Percentiles rank a stretch among this genome's conserved stretches.
Evolutionary conservation across 2,888 invertebrate species (phyloP).

Genomic region (Timandra comae): DNA sequence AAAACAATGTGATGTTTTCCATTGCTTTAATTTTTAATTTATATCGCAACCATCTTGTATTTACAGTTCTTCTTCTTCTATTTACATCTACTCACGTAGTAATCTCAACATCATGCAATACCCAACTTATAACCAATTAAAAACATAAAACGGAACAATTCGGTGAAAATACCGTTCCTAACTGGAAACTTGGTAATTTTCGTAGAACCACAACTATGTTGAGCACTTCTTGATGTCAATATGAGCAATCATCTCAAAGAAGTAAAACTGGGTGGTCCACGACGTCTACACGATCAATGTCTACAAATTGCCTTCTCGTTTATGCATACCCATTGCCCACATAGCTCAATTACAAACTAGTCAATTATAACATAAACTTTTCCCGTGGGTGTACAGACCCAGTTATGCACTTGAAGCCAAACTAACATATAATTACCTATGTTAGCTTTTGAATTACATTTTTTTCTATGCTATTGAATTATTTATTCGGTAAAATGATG

Average conservation of each 20-base stretch:
- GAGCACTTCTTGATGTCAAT: neutral
- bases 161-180: too few species aligned
- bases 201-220: conserved; percentile 1
- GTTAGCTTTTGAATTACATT: conserved; percentile 39
- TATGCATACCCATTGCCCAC: conserved; percentile 38
- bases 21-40: too few species aligned
- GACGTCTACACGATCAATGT: conserved; percentile 34
- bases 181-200: too few species aligned
- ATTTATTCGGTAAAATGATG: conserved; percentile 39
- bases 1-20: too few species aligned
- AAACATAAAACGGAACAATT: too few species aligned
- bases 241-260: conserved; percentile 21
- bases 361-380: conserved; percentile 53
- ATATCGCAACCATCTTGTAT: too few species aligned
- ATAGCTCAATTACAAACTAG: conserved; percentile 50
- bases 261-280: conserved; percentile 46
- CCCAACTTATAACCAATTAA: too few species aligned
- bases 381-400: conserved; percentile 38
- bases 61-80: too few species aligned
- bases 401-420: conserved; percentile 32
- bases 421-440: conserved; percentile 39
- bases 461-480: conserved; percentile 42
- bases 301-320: conserved; percentile 47
- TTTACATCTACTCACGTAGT: too few species aligned
- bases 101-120: too few species aligned